Base-by-base conservation (phyloP, 2,888 invertebrate species). In the Drosophila tripunctata region DNA sequence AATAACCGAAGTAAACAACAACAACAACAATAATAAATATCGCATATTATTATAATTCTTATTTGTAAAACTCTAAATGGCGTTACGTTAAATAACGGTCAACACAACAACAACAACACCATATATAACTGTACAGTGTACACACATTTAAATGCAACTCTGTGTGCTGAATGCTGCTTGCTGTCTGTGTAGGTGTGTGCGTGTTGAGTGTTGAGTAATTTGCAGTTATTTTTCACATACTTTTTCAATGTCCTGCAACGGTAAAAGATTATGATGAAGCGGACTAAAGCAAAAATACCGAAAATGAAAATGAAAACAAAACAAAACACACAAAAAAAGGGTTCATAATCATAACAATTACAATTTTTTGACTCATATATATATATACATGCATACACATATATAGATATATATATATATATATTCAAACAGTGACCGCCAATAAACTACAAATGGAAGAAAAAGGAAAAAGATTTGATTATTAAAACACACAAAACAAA, bases 1-100 rank as follows among this genome's bases (percentile, higher is more conserved):
- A 75, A n/a, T n/a, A n/a, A 81, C 78, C 77, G 86, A 83, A 78
- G 85, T 72, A 86, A 73, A 80, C 64, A 66, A 74, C 27, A 73
- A 80, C 64, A 66, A 74, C 27, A 27, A 27, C 71, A 78, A 85
- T 81, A 87, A 87, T 78, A 81, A 82, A 81, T 84, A 70, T 78
- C 61, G 60, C 76, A 77, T 68, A 67, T 62, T 63, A 66, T 69
- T 52, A 71, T 71, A 57, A 83, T 73, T 78, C 78, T 70, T 79
- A 68, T 79, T 76, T 85, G 79, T 63, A 10, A n/a, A 68, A 73
- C 14, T 41, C 43, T 33, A 52, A 50, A 67, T 62, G 70, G 73
- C 82, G 63, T 66, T 67, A 60, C n/a, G n/a, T n/a, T n/a, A n/a
- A n/a, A n/a, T 58, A 67, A 71, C 82, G 67, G 62, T 65, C 66